These are phyloP conservation scores for Acleris laterana DNA, from an alignment of 2,888 invertebrate genomes.

Conservation along the genomic window DNA sequence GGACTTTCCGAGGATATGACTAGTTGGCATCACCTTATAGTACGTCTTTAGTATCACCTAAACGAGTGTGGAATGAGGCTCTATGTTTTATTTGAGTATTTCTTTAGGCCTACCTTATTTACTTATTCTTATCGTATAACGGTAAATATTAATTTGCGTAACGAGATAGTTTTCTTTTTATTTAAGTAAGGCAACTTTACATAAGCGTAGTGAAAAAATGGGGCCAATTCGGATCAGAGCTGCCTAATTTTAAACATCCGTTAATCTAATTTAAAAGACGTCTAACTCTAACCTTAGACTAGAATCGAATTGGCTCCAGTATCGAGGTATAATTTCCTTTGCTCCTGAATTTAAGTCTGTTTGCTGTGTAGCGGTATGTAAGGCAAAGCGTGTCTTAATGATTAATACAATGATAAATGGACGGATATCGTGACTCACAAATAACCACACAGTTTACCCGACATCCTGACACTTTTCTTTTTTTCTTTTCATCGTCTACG, in stretches of 20 bases:
- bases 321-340: constrained; percentile 34
- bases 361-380: constrained; percentile 35
- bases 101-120: constrained; percentile 3
- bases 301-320: constrained; percentile 7
- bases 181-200: constrained; percentile 42
- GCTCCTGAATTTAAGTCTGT: constrained; percentile 10
- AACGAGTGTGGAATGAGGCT: too few species aligned
- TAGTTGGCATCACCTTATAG: too few species aligned
- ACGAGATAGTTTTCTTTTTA: constrained; percentile 23
- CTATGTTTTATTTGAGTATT: not conserved
- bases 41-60: too few species aligned
- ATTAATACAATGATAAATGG: constrained; percentile 43
- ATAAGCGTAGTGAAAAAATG: constrained; percentile 46
- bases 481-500: constrained; percentile 13
- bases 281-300: too few species aligned
- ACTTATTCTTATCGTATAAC: not conserved
- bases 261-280: too few species aligned
- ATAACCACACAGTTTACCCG: constrained; percentile 12
- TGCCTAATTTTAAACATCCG: too few species aligned
- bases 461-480: not conserved
- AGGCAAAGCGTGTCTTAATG: constrained; percentile 41
- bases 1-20: too few species aligned
- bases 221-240: too few species aligned
- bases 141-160: constrained; percentile 6
- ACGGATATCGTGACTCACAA: constrained; percentile 44